Evolutionary conservation across 2,113 vertebrate species (phyloP), one percentile per base, ranked within the genome.

Genomic region (Leucoraja erinaceus): DNA sequence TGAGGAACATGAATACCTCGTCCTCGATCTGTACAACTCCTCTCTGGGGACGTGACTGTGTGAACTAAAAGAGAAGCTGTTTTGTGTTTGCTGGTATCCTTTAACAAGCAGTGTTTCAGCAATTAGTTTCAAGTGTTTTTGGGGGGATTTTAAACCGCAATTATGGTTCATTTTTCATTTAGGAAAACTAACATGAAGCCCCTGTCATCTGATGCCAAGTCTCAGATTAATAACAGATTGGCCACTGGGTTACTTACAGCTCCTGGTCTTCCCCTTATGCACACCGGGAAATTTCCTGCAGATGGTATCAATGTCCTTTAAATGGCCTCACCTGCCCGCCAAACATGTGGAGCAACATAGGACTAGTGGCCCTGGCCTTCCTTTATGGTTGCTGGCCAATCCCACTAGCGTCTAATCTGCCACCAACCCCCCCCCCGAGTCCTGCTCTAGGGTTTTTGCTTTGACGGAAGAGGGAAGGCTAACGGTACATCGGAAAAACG

Each of bases 181-280:
- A 72, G 54, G 68, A 25, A 91, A 72, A 25, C 90, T 47, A 72
- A 28, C 38, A 7, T 11, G 5, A 91, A 25, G 18, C 66, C 20
- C 28, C 38, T 91, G 33, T 38, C 33, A 25, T 28, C 31, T 54
- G 33, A 72, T 72, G 68, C 33, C 20, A 72, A 25, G 33, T 12
- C 38, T 68, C 63, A 11, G 63, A 83, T 56, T 56, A 84, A 84
- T 84, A 84, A 54, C 81, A 84, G 54, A 16, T 47, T 54, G 90
- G 33, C 33, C 31, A 18, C n/a, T 22, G 31, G 16, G 25, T 38
- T 54, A 63, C 4, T 33, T n/a, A 86, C 10, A 14, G 54, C 14
- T 11, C 11, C 25, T 61, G 28, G 94, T 95, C 94, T 94, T 94
- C 95, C 94, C 94, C 95, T 95, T 94, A 95, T 95, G 94, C 66